Conservation (phyloP, 1,140 invertebrate species). For the Drosophila santomea region DNA sequence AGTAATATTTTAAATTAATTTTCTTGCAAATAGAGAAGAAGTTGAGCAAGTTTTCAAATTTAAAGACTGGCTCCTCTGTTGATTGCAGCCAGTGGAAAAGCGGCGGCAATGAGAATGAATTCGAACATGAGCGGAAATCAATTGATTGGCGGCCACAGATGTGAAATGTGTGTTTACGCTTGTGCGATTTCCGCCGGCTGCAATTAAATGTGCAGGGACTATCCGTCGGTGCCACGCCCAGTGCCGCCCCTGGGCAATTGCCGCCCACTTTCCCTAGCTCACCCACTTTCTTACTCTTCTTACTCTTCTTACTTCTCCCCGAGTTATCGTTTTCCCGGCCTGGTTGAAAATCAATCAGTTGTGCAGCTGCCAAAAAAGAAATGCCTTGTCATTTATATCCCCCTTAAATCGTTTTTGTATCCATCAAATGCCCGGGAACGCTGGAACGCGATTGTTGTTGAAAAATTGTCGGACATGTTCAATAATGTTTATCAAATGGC, state of each 20-base stretch:
- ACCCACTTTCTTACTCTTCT: background rate
- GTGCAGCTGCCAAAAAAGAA: conserved; percentile 67
- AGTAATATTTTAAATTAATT: too few relatives aligned
- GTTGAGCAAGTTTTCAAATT: too few relatives aligned
- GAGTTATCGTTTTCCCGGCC: conserved; percentile 16
- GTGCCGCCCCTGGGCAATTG: background rate
- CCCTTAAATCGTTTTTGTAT: conserved; percentile 66
- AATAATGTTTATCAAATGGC: conserved; percentile 81
- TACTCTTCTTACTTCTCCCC: too few relatives aligned
- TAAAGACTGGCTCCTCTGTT: background rate
- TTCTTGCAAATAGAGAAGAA: too few relatives aligned
- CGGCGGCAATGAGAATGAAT: background rate
- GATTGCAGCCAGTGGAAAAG: background rate
- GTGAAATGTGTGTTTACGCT: conserved; percentile 24
- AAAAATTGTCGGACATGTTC: conserved; percentile 81
- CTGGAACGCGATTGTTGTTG: conserved; percentile 65
- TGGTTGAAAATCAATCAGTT: conserved; percentile 72
- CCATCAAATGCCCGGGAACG: conserved; percentile 69
- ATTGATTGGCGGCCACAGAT: conserved; percentile 46
- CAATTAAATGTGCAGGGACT: conserved; percentile 40
- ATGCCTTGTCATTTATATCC: conserved; percentile 74
- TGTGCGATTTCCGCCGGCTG: conserved; percentile 34
- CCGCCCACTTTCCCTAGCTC: background rate
- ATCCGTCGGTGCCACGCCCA: background rate
- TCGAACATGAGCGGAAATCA: conserved; percentile 31